phyloP scores from a whole-genome alignment of 2,797 vertebrate species.

The Schizopygopsis malacanthus region DNA sequence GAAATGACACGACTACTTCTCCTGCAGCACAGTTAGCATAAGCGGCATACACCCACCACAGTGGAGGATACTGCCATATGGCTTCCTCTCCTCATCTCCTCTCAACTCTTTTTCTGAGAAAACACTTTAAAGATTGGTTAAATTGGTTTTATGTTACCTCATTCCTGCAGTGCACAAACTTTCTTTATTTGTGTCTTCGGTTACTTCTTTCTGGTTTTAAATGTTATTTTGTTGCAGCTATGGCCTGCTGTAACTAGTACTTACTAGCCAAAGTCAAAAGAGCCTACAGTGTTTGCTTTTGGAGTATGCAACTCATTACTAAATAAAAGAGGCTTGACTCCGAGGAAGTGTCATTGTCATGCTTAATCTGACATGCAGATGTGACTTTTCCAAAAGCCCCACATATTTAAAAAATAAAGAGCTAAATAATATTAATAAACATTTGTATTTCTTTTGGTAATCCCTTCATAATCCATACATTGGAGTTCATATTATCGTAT shows the following conservation, averaged over 20 bases:
- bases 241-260: neutral
- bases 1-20: slow-evolving; percentile 33
- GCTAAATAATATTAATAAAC: neutral
- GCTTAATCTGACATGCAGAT: neutral
- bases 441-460: too few relatives aligned
- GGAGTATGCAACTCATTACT: neutral
- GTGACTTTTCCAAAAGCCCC: neutral
- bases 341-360: neutral
- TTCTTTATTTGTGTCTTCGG: neutral
- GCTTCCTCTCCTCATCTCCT: slow-evolving; percentile 42
- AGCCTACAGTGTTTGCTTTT: neutral
- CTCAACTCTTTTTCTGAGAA: neutral
- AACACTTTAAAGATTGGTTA: slow-evolving; percentile 24
- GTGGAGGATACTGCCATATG: slow-evolving; percentile 25
- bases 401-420: neutral
- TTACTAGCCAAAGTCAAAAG: neutral
- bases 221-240: neutral
- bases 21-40: slow-evolving; percentile 17
- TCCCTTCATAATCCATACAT: neutral
- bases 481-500: neutral
- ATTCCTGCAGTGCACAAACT: neutral
- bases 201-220: too few relatives aligned
- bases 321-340: neutral
- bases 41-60: slow-evolving; percentile 13
- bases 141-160: slow-evolving; percentile 13